Evolutionary conservation across 64 coral and sea anemone genomes (phyloP).

Genomic region (Acropora yongei): DNA sequence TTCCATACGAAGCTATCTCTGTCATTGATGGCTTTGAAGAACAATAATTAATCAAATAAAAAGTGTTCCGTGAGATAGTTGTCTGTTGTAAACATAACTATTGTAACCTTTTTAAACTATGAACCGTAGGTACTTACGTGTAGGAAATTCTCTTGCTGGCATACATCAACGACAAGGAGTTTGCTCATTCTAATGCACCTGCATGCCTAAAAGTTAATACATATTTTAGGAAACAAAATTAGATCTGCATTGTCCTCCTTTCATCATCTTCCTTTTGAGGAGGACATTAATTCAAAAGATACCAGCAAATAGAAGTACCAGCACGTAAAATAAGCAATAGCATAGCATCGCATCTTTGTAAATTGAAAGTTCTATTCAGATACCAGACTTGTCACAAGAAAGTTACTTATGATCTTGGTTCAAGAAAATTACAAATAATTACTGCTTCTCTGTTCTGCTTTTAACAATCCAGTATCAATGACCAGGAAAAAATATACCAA

Average conservation of each 20-base stretch:
- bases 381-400: not conserved
- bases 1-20: no score
- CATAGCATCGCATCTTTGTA: no score
- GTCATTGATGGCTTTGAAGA: no score
- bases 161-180: constrained; percentile 27
- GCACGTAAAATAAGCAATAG: no score
- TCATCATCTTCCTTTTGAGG: not conserved
- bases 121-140: not conserved
- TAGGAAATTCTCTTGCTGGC: constrained; percentile 27
- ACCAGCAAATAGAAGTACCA: no score
- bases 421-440: not conserved
- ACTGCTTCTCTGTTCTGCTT: not conserved
- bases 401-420: not conserved
- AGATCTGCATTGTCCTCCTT: not conserved
- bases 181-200: constrained; percentile 45
- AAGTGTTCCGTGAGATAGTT: no score
- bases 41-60: no score
- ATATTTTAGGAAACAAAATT: not conserved
- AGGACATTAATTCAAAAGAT: not conserved
- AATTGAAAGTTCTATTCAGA: no score
- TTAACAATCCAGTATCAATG: not conserved
- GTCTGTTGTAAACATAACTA: no score
- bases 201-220: constrained; percentile 36
- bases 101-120: not conserved
- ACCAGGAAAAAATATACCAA: constrained; percentile 5